Evolutionary conservation across 2,888 invertebrate species (phyloP).

Genomic region (Petrolisthes cinctipes): DNA sequence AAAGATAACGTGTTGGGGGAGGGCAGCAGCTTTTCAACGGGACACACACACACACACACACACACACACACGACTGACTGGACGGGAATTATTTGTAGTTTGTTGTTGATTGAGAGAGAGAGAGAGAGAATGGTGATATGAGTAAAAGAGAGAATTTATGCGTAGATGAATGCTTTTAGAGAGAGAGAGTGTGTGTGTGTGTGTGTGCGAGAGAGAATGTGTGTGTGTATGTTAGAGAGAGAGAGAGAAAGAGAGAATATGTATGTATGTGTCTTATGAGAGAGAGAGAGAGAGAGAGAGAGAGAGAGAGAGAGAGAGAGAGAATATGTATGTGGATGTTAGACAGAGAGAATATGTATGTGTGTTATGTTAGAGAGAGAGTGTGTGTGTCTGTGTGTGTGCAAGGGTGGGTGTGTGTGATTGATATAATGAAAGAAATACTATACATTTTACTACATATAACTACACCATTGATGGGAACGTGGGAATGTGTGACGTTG

Average conservation of each 20-base stretch:
- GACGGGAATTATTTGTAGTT: too few species aligned
- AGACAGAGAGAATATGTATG: not conserved
- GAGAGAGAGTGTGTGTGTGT: not conserved
- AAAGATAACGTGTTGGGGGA: too few species aligned
- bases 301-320: constrained; percentile 1
- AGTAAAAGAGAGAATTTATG: not conserved
- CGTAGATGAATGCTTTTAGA: not conserved
- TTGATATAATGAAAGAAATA: not conserved
- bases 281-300: not conserved
- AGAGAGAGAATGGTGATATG: not conserved
- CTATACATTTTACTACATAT: not conserved
- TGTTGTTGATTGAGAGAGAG: too few species aligned
- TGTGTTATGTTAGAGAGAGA: not conserved
- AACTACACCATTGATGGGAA: not conserved
- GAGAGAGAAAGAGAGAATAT: not conserved
- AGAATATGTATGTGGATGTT: not conserved
- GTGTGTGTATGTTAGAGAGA: not conserved
- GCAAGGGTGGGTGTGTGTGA: not conserved
- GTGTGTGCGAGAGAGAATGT: not conserved
- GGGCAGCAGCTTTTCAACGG: too few species aligned
- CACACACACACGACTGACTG: too few species aligned
- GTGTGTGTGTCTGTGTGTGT: not conserved
- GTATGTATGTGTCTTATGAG: too few species aligned
- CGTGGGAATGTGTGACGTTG: not conserved
- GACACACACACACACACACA: too few species aligned